Evolutionary conservation across 2,888 invertebrate species (phyloP), one percentile per base, ranked within the genome.

Genomic region (Tolmerus cingulatus): DNA sequence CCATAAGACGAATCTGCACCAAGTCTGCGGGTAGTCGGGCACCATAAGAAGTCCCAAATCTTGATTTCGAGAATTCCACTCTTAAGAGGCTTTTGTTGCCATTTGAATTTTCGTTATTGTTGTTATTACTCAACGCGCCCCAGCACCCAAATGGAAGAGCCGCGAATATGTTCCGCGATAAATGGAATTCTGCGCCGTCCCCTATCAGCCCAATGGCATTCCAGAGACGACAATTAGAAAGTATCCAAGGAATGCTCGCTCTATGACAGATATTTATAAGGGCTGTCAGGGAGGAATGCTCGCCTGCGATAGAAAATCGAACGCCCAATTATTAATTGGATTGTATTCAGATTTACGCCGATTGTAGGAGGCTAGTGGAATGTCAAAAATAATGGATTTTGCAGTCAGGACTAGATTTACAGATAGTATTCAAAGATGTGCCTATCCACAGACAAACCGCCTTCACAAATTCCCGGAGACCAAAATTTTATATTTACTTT

Each of bases 11-110:
- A 77, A 23, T 19, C 86, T 30, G 77, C 86, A 86, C 86, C 51
- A 86, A 86, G 77, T 77, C 86, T 86, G 86, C 86, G 86, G 86
- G 86, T 86, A 86, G 86, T 77, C 86, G 76, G n/a, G 77, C 51
- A 76, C 76, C 86, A 86, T 77, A 86, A 77, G 86, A 86, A 76
- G 76, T 77, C 74, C 77, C 74, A 86, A 77, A 86, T 86, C 86
- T 86, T 86, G 86, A 86, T 86, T 76, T 55, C 30, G 46, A 77
- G 86, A 77, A 76, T 77, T 86, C 77, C 86, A 23, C 51, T 43
- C 46, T 74, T 74, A 74, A 85, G 85, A 85, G 74, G 85, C 79
- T 74, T 85, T 85, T 66, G 74, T 74, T 85, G 85, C 74, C 27
- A 27, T 79, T 66, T 66, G 66, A 66, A 66, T 66, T 74, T 74